Conservation (phyloP, 1,140 invertebrate species). For the Saccostrea glomerata region DNA sequence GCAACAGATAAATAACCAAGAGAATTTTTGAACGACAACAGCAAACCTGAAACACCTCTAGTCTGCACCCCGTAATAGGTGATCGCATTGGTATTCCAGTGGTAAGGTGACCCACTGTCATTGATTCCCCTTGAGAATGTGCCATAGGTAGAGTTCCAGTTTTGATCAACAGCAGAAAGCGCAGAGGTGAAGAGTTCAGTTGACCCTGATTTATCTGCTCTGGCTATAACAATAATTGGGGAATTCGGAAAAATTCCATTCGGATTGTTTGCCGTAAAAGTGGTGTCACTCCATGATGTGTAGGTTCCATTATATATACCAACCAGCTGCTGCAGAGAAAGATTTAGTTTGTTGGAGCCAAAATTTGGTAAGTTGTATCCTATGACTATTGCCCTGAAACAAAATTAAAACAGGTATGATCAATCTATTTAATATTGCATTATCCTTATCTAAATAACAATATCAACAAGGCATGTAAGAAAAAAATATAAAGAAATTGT, state of each 20-base stretch:
- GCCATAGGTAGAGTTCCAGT: constrained; percentile 63
- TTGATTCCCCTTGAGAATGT: constrained; percentile 61
- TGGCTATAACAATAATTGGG: constrained; percentile 66
- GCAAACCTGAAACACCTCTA: constrained; percentile 66
- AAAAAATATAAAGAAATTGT: too few species aligned
- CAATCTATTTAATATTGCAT: too few species aligned
- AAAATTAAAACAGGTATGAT: not conserved
- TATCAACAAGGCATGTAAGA: too few species aligned
- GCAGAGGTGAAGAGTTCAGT: constrained; percentile 68
- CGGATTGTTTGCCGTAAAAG: constrained; percentile 60
- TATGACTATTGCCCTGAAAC: constrained; percentile 63
- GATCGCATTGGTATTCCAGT: constrained; percentile 61
- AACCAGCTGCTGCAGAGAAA: constrained; percentile 64
- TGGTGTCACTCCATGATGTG: constrained; percentile 64
- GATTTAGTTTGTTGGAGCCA: constrained; percentile 39
- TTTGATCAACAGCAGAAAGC: constrained; percentile 59
- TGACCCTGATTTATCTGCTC: constrained; percentile 69
- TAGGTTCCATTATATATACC: constrained; percentile 70
- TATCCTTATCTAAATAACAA: too few species aligned
- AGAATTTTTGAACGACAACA: constrained; percentile 63
- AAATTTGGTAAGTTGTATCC: constrained; percentile 61
- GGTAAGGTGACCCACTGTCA: constrained; percentile 24
- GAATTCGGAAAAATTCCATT: constrained; percentile 54
- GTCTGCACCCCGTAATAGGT: constrained; percentile 61
- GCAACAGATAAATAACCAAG: constrained; percentile 69